Evolutionary conservation across 2,797 vertebrate genomes (phyloP), one percentile per base, ranked within the genome.

Genomic region (Lepilemur ruficaudatus): DNA sequence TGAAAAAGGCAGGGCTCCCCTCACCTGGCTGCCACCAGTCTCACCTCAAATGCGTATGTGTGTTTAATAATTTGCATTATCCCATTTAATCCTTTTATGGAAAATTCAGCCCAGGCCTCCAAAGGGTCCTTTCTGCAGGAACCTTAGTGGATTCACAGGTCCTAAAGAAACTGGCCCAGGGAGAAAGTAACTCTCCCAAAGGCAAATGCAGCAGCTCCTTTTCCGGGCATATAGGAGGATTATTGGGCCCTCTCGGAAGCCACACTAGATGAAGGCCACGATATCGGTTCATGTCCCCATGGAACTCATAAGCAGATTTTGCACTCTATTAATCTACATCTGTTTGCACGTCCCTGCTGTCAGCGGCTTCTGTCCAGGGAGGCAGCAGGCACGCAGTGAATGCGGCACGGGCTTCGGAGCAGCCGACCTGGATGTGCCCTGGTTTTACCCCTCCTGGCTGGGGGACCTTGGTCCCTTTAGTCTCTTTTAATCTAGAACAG

Each of bases 271-370:
- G 63, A 90, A 76, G 95, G 75, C 95, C 91, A 73, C 79, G 15
- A 79, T 30, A 14, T 43, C 3, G 0, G 72, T 52, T 12, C 38
- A 2, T 7, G 46, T 91, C 93, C 92, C 98, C 20, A 0, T 10
- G 82, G 93, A 93, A n/a, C 61, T 61, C 94, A 61, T 25, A 69
- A 86, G 95, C 80, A 88, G 90, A 93, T 92, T 91, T 61, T 93
- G 61, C 91, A 95, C 94, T 93, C 94, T 88, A 90, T 96, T 95
- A 97, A 94, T 84, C 92, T 76, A 61, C 91, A 93, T 94, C 95
- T 93, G 96, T 82, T 92, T 85, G 65, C 80, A 84, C 1, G 0
- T 88, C 69, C 84, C 91, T 80, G 95, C 89, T 82, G 83, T 85
- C 94, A 75, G 76, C 10, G 0, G 76, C 96, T 85, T 85, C 90